Percentiles rank a stretch among this genome's conserved stretches.
Evolutionary conservation across 2,113 vertebrate genomes (phyloP).

Genomic region (Hassar affinis): DNA sequence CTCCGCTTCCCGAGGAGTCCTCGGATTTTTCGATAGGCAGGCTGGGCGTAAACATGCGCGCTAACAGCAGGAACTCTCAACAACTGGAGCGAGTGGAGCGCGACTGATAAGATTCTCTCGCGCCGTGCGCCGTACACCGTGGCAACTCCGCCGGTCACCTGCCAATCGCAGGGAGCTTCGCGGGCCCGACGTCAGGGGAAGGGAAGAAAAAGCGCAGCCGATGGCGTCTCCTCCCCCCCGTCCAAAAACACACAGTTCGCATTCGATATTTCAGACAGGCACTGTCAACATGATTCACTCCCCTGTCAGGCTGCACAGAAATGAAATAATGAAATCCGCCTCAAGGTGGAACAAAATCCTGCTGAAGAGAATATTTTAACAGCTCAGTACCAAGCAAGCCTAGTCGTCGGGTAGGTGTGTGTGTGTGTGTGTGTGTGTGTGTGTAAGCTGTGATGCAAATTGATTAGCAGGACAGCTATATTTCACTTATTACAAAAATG

Average conservation of each 20-base stretch:
- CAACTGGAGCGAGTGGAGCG: constrained; percentile 60
- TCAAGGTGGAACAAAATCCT: constrained; percentile 77
- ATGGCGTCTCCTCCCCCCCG: constrained; percentile 65
- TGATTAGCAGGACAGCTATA: constrained; percentile 39
- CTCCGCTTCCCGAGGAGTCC: constrained; percentile 32
- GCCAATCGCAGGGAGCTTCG: constrained; percentile 66
- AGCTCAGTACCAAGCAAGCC: constrained; percentile 67
- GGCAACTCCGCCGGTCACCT: constrained; percentile 63
- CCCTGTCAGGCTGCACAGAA: constrained; percentile 72
- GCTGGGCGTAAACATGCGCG: constrained; percentile 51
- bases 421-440: background rate
- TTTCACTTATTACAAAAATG: constrained; percentile 40
- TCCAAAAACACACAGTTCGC: constrained; percentile 74
- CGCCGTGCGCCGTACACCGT: constrained; percentile 54
- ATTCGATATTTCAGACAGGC: constrained; percentile 72
- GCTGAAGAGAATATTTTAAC: constrained; percentile 72
- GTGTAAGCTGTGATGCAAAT: constrained; percentile 44
- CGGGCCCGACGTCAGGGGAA: constrained; percentile 64
- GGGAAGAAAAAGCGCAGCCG: constrained; percentile 57
- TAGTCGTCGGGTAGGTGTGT: constrained; percentile 41
- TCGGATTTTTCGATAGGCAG: constrained; percentile 47
- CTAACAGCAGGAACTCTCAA: constrained; percentile 61
- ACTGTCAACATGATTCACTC: constrained; percentile 80
- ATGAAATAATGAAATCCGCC: constrained; percentile 80
- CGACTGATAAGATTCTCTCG: constrained; percentile 67